Percentiles rank a stretch among this genome's conserved stretches.
Evolutionary conservation across 2,888 invertebrate genomes (phyloP).

Genomic region (Heterodera filipjevi): DNA sequence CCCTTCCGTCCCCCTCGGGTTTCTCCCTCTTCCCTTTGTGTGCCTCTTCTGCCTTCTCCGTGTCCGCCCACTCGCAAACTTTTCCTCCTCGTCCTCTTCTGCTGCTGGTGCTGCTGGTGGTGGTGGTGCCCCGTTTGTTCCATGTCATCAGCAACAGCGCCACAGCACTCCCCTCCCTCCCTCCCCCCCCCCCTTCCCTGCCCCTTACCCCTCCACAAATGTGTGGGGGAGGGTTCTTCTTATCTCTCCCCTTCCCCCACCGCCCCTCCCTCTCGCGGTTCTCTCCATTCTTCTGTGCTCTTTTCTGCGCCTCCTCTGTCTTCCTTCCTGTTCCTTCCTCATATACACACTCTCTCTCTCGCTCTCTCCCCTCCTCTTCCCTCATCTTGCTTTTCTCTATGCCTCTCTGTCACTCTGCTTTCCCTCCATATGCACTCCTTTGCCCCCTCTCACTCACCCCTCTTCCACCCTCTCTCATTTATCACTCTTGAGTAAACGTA

Average conservation of each 20-base stretch:
- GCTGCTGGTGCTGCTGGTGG: too few species aligned
- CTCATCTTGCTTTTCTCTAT: neutral
- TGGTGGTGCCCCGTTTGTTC: too few species aligned
- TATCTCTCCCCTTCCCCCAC: neutral
- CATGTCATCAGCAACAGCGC: too few species aligned
- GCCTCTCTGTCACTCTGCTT: neutral
- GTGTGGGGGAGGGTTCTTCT: too few species aligned
- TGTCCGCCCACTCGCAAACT: neutral
- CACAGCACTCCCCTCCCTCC: neutral
- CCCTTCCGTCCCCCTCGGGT: too few species aligned
- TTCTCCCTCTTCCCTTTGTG: neutral
- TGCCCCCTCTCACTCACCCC: neutral
- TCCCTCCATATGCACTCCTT: neutral
- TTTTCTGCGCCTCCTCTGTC: neutral
- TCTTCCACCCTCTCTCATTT: neutral
- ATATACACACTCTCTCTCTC: too few species aligned
- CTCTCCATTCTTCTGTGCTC: neutral
- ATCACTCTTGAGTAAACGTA: neutral
- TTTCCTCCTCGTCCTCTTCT: neutral
- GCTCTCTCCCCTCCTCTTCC: neutral
- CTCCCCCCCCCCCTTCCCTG: neutral
- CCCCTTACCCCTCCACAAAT: conserved; percentile 10
- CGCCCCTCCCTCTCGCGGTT: neutral
- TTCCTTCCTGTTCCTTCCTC: too few species aligned
- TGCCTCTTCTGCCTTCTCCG: neutral